Base-by-base conservation (phyloP, 2,888 invertebrate species). In the Luffia ferchaultella region DNA sequence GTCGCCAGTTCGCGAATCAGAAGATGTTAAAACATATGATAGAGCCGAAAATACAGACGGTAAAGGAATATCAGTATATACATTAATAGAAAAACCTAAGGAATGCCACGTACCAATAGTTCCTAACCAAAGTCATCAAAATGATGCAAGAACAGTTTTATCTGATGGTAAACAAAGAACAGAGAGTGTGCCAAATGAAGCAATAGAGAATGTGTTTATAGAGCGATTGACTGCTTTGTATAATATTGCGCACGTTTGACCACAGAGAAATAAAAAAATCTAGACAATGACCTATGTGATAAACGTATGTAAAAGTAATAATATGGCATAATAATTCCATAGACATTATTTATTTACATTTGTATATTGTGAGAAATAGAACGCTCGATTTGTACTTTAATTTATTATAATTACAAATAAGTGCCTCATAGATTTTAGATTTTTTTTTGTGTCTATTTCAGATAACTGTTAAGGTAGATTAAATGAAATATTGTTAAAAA, bases 171-270 rank as follows among this genome's bases (percentile, higher is more conserved):
- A 73, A 1, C 62, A 67, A 0, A 68, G 69, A 0, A 16, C n/a
- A 5, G 16, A 15, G 17, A 9, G 5, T n/a, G 45, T 16, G 16
- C 5, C 2, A 16, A 2, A 17, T n/a, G 80, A 78, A 16, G 56
- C 57, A 1, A 68, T 68, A 0, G 80, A 79, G 48, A 73, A 64
- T 18, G 72, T 62, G 0, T 77, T 82, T 53, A 58, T 82, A 1
- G 82, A 80, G 46, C 59, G 70, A 45, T 56, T 82, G 20, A 75
- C 76, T 0, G 77, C 77, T 0, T 58, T 79, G 18, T 83, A 79
- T 50, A 77, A 76, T 56, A 74, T 82, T 60, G 65, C 78, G 68
- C 75, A n/a, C 43, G 43, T 19, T 17, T 18, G 17, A 18, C 45
- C 30, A 30, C 30, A 12, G 12, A 30, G 5, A n/a, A n/a, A n/a